These are phyloP conservation scores for Phortica okadai DNA, from an alignment of 2,888 invertebrate genomes.

Conservation along the genomic window DNA sequence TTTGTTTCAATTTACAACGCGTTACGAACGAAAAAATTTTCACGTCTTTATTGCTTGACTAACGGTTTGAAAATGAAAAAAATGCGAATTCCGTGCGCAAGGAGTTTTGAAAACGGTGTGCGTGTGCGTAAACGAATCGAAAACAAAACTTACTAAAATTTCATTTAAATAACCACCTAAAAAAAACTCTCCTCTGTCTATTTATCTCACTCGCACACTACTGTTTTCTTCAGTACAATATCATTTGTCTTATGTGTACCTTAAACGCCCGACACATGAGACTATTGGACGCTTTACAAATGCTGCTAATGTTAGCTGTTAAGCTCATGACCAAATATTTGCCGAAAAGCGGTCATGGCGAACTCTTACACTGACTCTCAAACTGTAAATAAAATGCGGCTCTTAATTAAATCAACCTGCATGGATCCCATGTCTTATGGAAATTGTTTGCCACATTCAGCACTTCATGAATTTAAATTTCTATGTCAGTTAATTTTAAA, in stretches of 20 bases:
- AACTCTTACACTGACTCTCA: no score
- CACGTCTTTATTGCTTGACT: background rate
- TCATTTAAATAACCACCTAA: background rate
- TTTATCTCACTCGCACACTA: background rate
- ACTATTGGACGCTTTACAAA: background rate
- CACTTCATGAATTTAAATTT: no score
- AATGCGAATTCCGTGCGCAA: background rate
- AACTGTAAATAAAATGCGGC: no score
- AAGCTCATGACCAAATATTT: no score
- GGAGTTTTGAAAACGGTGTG: background rate
- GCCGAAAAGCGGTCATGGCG: no score
- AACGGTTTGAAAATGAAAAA: background rate
- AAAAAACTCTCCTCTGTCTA: background rate
- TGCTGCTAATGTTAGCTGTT: no score
- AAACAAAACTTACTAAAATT: background rate
- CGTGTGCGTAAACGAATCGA: background rate
- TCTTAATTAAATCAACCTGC: no score
- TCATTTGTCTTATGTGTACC: background rate
- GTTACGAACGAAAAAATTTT: background rate
- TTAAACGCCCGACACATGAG: background rate
- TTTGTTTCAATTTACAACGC: background rate
- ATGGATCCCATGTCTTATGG: no score
- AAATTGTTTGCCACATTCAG: no score
- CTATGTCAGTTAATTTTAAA: no score
- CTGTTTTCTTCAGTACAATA: background rate